These are phyloP conservation scores for Diachasmimorpha longicaudata DNA, from an alignment of 1,140 invertebrate species.

Conservation along the genomic window DNA sequence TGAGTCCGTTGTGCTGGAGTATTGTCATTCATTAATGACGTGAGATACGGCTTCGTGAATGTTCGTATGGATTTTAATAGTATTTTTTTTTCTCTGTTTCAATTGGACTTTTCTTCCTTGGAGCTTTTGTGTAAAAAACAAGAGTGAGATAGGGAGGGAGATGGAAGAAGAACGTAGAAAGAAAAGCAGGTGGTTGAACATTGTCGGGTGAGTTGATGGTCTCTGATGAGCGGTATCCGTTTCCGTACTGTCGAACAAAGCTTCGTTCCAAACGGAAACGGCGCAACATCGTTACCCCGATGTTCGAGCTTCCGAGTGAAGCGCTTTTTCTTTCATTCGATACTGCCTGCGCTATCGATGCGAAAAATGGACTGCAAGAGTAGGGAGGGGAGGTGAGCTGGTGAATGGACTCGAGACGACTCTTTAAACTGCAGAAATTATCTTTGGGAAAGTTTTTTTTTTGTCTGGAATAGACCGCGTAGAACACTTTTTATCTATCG, in stretches of 20 bases:
- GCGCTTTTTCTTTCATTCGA: constrained; percentile 1
- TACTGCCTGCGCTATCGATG: neutral
- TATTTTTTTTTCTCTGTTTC: neutral
- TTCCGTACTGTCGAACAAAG: constrained; percentile 54
- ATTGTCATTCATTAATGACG: neutral
- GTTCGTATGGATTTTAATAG: neutral
- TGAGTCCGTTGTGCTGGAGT: neutral
- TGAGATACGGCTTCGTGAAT: neutral
- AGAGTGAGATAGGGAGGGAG: constrained; percentile 26
- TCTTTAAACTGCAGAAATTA: neutral
- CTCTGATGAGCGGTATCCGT: constrained; percentile 58
- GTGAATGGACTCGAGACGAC: neutral
- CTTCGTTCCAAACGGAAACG: constrained; percentile 49
- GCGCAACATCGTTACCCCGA: constrained; percentile 51
- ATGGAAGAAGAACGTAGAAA: constrained; percentile 12
- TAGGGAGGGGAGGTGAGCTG: neutral
- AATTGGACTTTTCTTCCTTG: neutral
- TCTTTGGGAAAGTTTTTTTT: too few relatives aligned
- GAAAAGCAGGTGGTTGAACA: constrained; percentile 16
- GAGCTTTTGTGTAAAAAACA: neutral
- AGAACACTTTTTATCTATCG: too few relatives aligned
- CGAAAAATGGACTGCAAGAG: neutral
- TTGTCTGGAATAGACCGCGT: too few relatives aligned
- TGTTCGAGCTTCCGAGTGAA: constrained; percentile 33
- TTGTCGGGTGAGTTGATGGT: constrained; percentile 41